These are phyloP conservation scores for Vidua macroura DNA, from an alignment of 2,113 vertebrate genomes.

Conservation along the genomic window DNA sequence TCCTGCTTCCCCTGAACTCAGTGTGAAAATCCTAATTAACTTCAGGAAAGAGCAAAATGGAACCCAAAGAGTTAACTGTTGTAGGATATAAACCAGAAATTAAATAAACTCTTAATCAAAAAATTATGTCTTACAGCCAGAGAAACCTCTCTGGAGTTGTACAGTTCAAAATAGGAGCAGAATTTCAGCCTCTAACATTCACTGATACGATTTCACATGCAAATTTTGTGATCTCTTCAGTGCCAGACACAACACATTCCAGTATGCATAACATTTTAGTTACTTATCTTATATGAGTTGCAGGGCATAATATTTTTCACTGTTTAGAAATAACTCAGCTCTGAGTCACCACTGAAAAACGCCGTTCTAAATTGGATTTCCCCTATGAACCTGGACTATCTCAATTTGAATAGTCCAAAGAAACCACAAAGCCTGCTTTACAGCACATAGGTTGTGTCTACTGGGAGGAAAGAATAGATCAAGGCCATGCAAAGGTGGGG, in stretches of 20 bases:
- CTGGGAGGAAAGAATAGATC: background rate
- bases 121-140: background rate
- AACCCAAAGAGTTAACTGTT: slow-evolving; percentile 4
- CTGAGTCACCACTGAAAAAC: slow-evolving; percentile 7
- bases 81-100: background rate
- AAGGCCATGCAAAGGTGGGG: background rate
- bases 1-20: background rate
- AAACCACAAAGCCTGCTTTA: background rate
- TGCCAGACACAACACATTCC: slow-evolving; percentile 48
- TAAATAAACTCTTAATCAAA: slow-evolving; percentile 8
- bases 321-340: slow-evolving; percentile 42
- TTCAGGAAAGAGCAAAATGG: background rate
- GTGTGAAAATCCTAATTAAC: slow-evolving; percentile 5
- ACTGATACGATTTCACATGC: slow-evolving; percentile 7
- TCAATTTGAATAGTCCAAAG: background rate
- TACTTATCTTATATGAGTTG: slow-evolving; percentile 12
- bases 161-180: slow-evolving; percentile 17
- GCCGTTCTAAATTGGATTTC: slow-evolving; percentile 17
- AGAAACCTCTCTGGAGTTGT: background rate
- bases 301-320: background rate
- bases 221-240: slow-evolving; percentile 14
- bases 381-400: background rate
- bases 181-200: background rate
- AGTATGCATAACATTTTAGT: background rate
- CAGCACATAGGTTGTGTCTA: background rate